Conservation (phyloP, 37 sponge, comb jelly and placozoan species). For the Crambe crambe region DNA sequence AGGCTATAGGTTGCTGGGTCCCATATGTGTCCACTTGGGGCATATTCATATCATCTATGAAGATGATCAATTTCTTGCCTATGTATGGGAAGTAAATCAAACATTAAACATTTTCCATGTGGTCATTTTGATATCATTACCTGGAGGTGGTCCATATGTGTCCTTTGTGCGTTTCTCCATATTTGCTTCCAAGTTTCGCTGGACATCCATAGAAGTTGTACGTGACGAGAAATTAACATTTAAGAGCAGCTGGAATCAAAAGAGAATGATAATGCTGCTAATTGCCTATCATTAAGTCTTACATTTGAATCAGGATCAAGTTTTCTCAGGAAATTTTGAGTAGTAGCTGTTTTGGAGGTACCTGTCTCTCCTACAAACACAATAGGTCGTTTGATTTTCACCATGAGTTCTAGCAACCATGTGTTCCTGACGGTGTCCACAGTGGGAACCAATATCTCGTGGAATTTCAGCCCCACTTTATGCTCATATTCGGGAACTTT, state of each 20-base stretch:
- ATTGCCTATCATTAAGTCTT: not conserved
- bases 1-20: constrained; percentile 98
- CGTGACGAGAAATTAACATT: constrained; percentile 99
- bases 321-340: constrained; percentile 83
- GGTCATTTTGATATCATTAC: constrained; percentile 3
- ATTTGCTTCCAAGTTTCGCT: constrained; percentile 95
- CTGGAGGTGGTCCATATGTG: constrained; percentile 96
- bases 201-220: constrained; percentile 98
- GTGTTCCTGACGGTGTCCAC: constrained; percentile 96
- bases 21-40: constrained; percentile 98
- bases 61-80: constrained; percentile 92
- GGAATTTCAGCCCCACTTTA: constrained; percentile 74
- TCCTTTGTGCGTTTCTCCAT: constrained; percentile 99
- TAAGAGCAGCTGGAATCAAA: constrained; percentile 66
- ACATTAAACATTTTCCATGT: not conserved
- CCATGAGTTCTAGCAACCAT: constrained; percentile 97
- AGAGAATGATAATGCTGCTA: not conserved
- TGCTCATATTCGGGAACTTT: constrained; percentile 93
- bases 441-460: constrained; percentile 97
- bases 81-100: not conserved
- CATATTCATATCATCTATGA: constrained; percentile 99
- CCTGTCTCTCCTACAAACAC: constrained; percentile 99
- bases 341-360: constrained; percentile 98
- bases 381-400: constrained; percentile 80
- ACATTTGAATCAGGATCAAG: constrained; percentile 83